These are phyloP conservation scores for Ellobius talpinus DNA, from an alignment of 2,113 vertebrate genomes.

Conservation along the genomic window DNA sequence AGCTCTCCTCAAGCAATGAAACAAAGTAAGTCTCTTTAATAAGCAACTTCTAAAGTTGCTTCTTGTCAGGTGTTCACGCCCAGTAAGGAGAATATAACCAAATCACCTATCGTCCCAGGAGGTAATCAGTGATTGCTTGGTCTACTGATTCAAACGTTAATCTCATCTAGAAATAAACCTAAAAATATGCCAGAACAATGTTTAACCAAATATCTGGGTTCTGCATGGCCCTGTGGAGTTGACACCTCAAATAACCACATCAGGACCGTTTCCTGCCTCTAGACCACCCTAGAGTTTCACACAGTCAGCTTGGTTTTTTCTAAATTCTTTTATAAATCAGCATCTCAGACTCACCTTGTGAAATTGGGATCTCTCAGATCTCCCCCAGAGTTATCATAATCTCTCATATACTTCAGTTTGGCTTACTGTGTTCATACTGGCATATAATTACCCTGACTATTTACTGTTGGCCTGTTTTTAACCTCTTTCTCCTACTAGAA, in stretches of 20 bases:
- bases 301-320: not conserved
- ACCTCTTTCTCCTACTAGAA: not conserved
- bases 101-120: not conserved
- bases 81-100: not conserved
- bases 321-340: conserved; percentile 11
- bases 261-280: not conserved
- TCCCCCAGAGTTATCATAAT: not conserved
- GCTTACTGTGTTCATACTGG: not conserved
- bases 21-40: not conserved
- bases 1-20: not conserved
- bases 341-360: conserved; percentile 47
- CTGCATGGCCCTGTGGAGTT: not conserved
- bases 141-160: not conserved
- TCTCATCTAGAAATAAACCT: not conserved
- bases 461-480: not conserved
- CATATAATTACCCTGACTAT: not conserved
- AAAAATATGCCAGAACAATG: not conserved
- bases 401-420: not conserved
- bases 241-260: conserved; percentile 11
- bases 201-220: conserved; percentile 16
- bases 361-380: not conserved
- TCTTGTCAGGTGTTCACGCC: not conserved
- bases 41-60: no score
- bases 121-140: not conserved
- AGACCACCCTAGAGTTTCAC: not conserved